Percentiles rank a stretch among this genome's conserved stretches.
phyloP scores from a whole-genome alignment of 2,888 invertebrate genomes.

The Drosophila birchii region DNA sequence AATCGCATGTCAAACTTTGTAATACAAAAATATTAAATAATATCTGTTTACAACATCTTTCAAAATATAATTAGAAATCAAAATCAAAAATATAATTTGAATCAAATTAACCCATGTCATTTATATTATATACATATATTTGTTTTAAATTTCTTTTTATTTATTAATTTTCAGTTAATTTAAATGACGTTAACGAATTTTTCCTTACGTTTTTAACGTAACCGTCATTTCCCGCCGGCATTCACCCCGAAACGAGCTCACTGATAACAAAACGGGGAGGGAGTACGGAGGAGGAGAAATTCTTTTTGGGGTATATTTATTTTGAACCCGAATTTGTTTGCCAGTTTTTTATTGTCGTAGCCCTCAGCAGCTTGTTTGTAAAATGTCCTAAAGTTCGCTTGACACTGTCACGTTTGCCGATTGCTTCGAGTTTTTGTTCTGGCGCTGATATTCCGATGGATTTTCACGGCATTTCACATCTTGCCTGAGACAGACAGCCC shows the following conservation, averaged over 20 bases:
- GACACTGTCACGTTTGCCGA: conserved; percentile 12
- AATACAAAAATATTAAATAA: too few species aligned
- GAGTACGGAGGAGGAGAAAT: conserved; percentile 18
- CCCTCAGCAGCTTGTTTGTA: conserved; percentile 12
- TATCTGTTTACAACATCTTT: too few species aligned
- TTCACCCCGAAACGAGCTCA: conserved; percentile 31
- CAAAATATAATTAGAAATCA: too few species aligned
- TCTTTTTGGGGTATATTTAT: conserved; percentile 27
- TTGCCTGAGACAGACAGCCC: conserved; percentile 20
- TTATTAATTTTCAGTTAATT: too few species aligned
- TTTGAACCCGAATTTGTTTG: conserved; percentile 25
- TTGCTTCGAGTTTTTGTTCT: conserved; percentile 23
- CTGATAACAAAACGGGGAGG: conserved; percentile 24
- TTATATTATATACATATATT: too few species aligned
- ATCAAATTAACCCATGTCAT: too few species aligned
- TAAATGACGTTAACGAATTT: background rate
- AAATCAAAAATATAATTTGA: too few species aligned
- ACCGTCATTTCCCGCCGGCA: background rate
- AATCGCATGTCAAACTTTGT: too few species aligned
- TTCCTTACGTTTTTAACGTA: background rate
- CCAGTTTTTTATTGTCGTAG: conserved; percentile 32
- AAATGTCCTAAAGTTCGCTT: conserved; percentile 30
- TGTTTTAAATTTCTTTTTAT: too few species aligned
- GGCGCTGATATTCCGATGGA: conserved; percentile 17
- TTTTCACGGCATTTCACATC: conserved; percentile 17